Evolutionary conservation across 2,888 invertebrate species (phyloP), one percentile per base, ranked within the genome.

Genomic region (Stictocephala bisonia): DNA sequence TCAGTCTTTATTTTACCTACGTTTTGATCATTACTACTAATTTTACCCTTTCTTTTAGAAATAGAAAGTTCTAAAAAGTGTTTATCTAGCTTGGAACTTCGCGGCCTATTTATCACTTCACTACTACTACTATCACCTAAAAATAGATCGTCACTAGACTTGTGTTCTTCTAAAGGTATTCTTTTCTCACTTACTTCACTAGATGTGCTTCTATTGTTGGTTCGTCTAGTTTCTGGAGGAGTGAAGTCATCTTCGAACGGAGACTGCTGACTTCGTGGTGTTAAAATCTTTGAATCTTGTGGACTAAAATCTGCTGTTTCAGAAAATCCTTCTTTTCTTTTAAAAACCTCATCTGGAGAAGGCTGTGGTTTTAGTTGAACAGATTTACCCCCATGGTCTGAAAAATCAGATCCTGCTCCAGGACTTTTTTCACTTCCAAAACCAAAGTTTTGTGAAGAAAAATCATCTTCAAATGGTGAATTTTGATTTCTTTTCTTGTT

Each of bases 231-330:
- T 64, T 84, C 83, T 13, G 81, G 81, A 53, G 85, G 82, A 0
- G 90, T 88, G 79, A 92, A 92, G 82, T 92, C 91, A 82, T 92
- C 92, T 81, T 92, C 91, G 82, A 92, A 92, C 79, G 88, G 85
- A 35, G 85, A 84, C 84, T 88, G 77, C 83, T 86, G 80, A 27
- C 69, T 69, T 40, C 50, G 69, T 18, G 68, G 68, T 4, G 69
- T 60, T 7, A 22, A n/a, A 2, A 26, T 41, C 29, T 56, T 67
- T 26, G 50, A 50, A 35, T 60, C 73, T 50, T 48, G 51, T 20
- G 67, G 67, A 53, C 66, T 53, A 27, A 41, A 66, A 3, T 72
- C 72, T 3, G 27, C 71, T 31, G 31, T 50, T 13, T 71, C 71
- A 64, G 48, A 29, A 64, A 71, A 64, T 15, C 22, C 41, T 24